Evolutionary conservation across 2,797 vertebrate genomes (phyloP).

Genomic region (Trachops cirrhosus): DNA sequence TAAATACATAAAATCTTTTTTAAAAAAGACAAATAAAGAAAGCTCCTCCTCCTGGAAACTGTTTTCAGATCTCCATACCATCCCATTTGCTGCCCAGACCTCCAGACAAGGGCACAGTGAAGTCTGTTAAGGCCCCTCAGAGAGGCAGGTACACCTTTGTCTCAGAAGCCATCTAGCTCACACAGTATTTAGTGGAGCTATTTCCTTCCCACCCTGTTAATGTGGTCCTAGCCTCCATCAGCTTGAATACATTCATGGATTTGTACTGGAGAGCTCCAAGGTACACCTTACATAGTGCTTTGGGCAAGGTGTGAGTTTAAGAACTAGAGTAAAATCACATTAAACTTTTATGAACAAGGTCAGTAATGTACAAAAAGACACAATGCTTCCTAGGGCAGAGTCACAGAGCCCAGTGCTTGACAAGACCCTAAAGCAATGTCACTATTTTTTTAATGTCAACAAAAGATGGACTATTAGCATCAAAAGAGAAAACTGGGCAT

Average conservation of each 20-base stretch:
- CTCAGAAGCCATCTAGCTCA: neutral
- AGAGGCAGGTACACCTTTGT: neutral
- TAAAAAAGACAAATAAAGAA: neutral
- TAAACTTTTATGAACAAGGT: neutral
- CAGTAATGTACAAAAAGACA: neutral
- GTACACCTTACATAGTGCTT: neutral
- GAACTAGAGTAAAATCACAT: neutral
- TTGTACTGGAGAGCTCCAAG: neutral
- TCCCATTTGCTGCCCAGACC: neutral
- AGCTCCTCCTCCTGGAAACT: neutral
- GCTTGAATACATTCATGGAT: neutral
- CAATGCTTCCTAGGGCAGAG: neutral
- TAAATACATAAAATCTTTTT: too few relatives aligned
- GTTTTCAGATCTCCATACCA: neutral
- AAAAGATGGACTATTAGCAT: neutral
- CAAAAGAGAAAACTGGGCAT: neutral
- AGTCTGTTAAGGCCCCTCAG: neutral
- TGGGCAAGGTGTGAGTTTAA: neutral
- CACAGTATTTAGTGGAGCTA: neutral
- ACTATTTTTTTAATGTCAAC: neutral
- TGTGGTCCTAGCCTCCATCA: neutral
- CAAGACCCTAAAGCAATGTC: neutral
- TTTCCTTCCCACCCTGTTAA: neutral
- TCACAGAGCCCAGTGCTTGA: neutral
- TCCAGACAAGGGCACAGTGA: neutral